Evolutionary conservation across 2,888 invertebrate species (phyloP).

Genomic region (Cerceris rybyensis): DNA sequence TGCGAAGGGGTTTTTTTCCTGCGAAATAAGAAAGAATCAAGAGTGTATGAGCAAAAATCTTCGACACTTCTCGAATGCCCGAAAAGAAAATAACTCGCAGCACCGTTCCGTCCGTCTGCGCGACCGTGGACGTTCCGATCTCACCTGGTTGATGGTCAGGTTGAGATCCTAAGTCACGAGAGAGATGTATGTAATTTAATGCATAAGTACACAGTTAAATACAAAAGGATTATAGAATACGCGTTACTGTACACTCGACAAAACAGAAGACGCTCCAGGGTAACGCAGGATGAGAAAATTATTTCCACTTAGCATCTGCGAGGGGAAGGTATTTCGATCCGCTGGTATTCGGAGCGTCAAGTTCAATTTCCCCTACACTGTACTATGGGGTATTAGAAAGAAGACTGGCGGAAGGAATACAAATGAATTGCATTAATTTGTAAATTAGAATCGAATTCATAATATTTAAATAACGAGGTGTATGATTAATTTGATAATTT

Average conservation of each 20-base stretch:
- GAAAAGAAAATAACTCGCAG: constrained; percentile 43
- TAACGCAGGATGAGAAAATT: no score
- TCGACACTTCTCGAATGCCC: not conserved
- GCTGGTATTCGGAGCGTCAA: no score
- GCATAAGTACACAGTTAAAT: constrained; percentile 14
- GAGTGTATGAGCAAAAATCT: not conserved
- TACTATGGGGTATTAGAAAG: no score
- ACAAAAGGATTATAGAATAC: not conserved
- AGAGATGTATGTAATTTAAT: constrained; percentile 18
- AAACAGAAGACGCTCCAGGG: no score
- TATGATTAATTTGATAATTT: no score
- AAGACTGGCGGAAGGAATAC: no score
- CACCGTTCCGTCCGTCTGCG: constrained; percentile 68
- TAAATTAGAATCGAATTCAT: no score
- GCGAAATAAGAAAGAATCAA: constrained; percentile 21
- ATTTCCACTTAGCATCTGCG: no score
- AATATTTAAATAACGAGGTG: no score
- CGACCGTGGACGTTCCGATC: constrained; percentile 56
- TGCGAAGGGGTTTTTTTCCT: constrained; percentile 48
- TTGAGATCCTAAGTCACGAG: constrained; percentile 56
- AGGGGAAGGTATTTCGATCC: no score
- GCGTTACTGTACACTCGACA: not conserved
- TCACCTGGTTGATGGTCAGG: constrained; percentile 31
- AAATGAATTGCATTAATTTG: no score
- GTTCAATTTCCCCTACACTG: no score